A percentile compares a stretch with the other conserved stretches of the same genome.
These are phyloP conservation scores for Bungarus multicinctus DNA, from an alignment of 2,113 vertebrate species.

Conservation along the genomic window DNA sequence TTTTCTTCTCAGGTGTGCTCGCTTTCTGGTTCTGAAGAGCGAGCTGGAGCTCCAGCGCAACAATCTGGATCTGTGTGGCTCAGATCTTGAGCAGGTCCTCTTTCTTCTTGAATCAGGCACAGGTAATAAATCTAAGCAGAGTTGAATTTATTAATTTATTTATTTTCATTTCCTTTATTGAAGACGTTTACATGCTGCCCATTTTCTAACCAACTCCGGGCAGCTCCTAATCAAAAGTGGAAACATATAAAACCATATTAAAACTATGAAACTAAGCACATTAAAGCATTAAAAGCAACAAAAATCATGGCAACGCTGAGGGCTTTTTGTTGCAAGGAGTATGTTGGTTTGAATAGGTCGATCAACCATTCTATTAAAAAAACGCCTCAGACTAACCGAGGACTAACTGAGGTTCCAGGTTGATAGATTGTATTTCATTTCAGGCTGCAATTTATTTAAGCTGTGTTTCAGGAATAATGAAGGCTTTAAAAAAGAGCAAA, in stretches of 20 bases:
- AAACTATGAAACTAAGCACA: background rate
- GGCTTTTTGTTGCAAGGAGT: background rate
- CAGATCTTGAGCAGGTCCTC: slow-evolving; percentile 78
- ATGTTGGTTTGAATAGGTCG: no score
- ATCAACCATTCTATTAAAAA: background rate
- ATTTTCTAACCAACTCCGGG: background rate
- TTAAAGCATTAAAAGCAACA: background rate
- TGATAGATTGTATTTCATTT: background rate
- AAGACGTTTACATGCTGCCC: background rate
- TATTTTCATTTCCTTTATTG: background rate
- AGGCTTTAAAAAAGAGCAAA: background rate
- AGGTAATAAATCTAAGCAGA: slow-evolving; percentile 63
- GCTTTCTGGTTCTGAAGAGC: slow-evolving; percentile 84
- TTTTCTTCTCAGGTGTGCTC: slow-evolving; percentile 73
- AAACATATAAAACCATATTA: background rate
- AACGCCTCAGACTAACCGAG: background rate
- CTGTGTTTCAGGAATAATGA: background rate
- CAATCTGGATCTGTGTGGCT: slow-evolving; percentile 72
- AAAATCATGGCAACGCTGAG: background rate
- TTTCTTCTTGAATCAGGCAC: slow-evolving; percentile 81
- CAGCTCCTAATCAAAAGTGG: background rate
- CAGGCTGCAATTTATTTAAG: background rate
- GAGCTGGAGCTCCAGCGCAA: slow-evolving; percentile 83
- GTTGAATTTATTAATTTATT: background rate
- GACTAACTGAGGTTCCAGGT: background rate